Evolutionary conservation across 2,888 invertebrate genomes (phyloP).

Genomic region (Odontocolon sp.): DNA sequence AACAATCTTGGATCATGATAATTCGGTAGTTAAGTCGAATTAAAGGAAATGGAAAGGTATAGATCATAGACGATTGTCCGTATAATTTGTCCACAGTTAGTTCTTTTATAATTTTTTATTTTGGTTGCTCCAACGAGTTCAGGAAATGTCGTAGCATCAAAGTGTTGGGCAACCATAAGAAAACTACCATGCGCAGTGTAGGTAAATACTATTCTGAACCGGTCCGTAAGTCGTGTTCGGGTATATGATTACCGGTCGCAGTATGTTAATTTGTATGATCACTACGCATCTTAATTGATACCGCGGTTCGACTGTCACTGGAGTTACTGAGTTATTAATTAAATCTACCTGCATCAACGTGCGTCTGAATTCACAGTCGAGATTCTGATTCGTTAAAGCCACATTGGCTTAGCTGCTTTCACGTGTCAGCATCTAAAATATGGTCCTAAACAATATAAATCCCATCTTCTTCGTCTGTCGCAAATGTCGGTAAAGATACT

Average conservation of each 20-base stretch:
- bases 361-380: too few relatives aligned
- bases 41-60: background rate
- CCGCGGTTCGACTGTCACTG: conserved; percentile 17
- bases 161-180: conserved; percentile 11
- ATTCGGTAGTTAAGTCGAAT: background rate
- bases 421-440: too few relatives aligned
- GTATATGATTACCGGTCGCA: conserved; percentile 8
- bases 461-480: too few relatives aligned
- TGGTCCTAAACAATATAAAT: too few relatives aligned
- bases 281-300: conserved; percentile 17
- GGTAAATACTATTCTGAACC: conserved; percentile 2
- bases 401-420: too few relatives aligned
- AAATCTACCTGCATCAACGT: background rate
- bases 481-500: too few relatives aligned
- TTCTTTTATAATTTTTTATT: background rate
- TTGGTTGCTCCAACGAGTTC: conserved; percentile 23
- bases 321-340: conserved; percentile 12
- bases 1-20: background rate
- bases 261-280: conserved; percentile 32
- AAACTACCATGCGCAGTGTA: conserved; percentile 7
- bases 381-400: too few relatives aligned
- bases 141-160: conserved; percentile 15
- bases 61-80: background rate
- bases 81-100: background rate
- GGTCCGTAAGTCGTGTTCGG: conserved; percentile 10